Evolutionary conservation across 2,113 vertebrate species (phyloP).

Genomic region (Marmota flaviventris): DNA sequence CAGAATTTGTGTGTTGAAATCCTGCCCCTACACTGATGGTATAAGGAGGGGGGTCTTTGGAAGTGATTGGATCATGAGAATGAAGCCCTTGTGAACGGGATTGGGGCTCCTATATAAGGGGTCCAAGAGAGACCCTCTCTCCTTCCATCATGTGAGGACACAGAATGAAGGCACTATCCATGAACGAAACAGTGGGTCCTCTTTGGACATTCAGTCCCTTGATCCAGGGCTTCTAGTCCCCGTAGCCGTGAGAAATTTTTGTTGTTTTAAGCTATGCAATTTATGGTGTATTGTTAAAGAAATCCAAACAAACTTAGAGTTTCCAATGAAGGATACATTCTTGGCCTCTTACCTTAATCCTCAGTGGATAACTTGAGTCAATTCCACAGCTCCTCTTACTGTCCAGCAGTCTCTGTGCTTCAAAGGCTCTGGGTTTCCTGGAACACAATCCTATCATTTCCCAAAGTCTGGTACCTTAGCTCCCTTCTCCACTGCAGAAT

Average conservation of each 20-base stretch:
- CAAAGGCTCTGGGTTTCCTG: conserved; percentile 93
- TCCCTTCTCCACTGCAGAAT: conserved; percentile 92
- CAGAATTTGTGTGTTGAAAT: background rate
- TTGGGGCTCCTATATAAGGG: background rate
- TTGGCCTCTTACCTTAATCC: background rate
- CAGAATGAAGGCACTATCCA: background rate
- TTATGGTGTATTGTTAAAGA: background rate
- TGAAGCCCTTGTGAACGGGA: too few species aligned
- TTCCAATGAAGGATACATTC: background rate
- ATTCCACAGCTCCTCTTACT: conserved; percentile 92
- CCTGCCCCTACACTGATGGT: background rate
- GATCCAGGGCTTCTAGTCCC: background rate
- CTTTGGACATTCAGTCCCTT: background rate
- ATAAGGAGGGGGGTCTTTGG: background rate
- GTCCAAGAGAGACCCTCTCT: background rate
- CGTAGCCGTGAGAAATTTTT: background rate
- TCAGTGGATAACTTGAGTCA: conserved; percentile 91
- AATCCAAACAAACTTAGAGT: background rate
- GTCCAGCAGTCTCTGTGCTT: conserved; percentile 92
- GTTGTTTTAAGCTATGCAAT: background rate
- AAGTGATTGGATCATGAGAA: background rate
- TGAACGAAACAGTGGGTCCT: background rate
- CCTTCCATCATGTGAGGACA: background rate
- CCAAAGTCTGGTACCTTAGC: conserved; percentile 91
- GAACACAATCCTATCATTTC: conserved; percentile 93